Conservation (phyloP, 2,797 vertebrate species). For the Epinephelus awoara region DNA sequence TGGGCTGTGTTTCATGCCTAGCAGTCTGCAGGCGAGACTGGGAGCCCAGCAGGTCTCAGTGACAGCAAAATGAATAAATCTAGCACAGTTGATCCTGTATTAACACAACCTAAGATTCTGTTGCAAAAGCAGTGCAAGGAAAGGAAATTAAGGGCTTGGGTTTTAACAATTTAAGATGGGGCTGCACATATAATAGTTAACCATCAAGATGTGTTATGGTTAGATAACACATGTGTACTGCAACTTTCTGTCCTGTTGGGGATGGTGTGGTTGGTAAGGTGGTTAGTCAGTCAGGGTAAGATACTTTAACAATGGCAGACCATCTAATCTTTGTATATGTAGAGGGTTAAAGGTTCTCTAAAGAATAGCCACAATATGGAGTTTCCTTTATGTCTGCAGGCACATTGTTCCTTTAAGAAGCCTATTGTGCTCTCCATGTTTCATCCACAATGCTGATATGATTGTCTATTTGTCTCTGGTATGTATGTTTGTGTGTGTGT, state of each 20-base stretch:
- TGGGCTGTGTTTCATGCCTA: slow-evolving; percentile 47
- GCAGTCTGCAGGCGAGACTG: slow-evolving; percentile 25
- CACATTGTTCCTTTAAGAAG: neutral
- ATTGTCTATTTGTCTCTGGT: neutral
- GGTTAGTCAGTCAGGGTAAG: neutral
- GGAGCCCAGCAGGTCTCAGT: slow-evolving; percentile 21
- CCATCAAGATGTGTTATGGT: neutral
- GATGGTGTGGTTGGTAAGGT: neutral
- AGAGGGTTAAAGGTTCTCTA: neutral
- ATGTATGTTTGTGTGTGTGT: neutral
- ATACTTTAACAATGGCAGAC: neutral
- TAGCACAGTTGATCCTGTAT: neutral
- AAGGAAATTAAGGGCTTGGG: neutral
- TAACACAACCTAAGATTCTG: neutral
- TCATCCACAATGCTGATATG: neutral
- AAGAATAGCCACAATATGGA: neutral
- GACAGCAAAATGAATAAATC: slow-evolving; percentile 33
- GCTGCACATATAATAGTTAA: neutral
- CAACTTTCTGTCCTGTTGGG: neutral
- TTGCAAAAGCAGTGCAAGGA: neutral
- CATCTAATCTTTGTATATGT: neutral
- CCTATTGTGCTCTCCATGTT: too few relatives aligned
- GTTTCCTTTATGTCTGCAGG: neutral
- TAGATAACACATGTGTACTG: neutral
- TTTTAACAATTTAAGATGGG: neutral